Base-by-base conservation (phyloP, 2,888 invertebrate species). In the Chalcosyrphus nemorum region DNA sequence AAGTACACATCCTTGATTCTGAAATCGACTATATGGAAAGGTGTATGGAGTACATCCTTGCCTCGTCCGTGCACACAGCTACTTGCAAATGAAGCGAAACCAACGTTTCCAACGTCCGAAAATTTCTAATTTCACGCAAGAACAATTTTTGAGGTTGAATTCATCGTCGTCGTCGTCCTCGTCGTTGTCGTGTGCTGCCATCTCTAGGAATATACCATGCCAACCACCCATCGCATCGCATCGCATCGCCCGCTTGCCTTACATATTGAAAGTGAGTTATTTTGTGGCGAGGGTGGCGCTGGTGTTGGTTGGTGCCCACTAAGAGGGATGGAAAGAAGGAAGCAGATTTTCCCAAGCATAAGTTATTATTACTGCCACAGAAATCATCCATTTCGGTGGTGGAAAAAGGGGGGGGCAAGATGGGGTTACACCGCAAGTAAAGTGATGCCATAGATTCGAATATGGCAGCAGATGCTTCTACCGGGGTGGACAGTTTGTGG, bases 51-150 rank as follows among this genome's bases (percentile, higher is more conserved):
- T 29, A 38, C 38, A 52, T 17, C 47, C 54, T n/a, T n/a, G 7
- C 11, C 47, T 50, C 32, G 29, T 45, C n/a, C n/a, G 38, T 27
- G 41, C 11, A 21, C 50, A 32, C 17, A 21, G 50, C 65, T 65
- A 74, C 84, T 84, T 84, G 80, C 78, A 84, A 84, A 84, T 84
- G 84, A 84, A 84, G 80, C 84, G 80, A 84, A 75, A 68, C 78
- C 82, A 82, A 78, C 80, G 74, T 84, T 80, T 71, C 77, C 77
- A 82, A 61, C 71, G 84, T 84, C 84, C 84, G 80, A 84, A 84
- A 84, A 86, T 89, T 89, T 90, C 88, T 90, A 90, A 90, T 90
- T 90, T 90, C 89, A 89, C 89, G 90, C 89, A 88, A 89, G 90
- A 90, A 88, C 88, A 89, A 89, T 89, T 90, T 90, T 89, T 89